Evolutionary conservation across 2,113 vertebrate genomes (phyloP), one percentile per base, ranked within the genome.

Genomic region (Syngnathoides biaculeatus): DNA sequence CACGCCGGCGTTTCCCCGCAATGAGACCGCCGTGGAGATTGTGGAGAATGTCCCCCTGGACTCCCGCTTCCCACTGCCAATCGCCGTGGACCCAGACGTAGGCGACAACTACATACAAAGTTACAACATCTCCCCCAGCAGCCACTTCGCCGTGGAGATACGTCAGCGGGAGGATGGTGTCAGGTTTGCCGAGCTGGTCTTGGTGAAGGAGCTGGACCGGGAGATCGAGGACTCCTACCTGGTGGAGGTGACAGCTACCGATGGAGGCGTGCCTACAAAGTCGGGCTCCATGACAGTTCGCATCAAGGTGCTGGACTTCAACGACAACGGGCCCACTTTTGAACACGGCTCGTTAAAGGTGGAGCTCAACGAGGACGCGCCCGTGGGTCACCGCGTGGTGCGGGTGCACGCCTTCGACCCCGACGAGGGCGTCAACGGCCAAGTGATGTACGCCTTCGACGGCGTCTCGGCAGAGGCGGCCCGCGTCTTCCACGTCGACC

Each of bases 241-340:
- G 0, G 45, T 93, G 15, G 65, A 90, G 47, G 86, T 93, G 20
- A 90, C 72, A 1, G 93, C 86, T 0, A 58, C 30, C 2, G 93
- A 89, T 0, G 68, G 89, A 10, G 92, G 92, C 20, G 38, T 0
- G 0, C 78, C 86, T 17, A 48, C 81, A 8, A 70, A 63, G 69
- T 88, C 84, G 0, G 90, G 91, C 0, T 86, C 86, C 0, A 84
- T 89, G 65, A 78, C 71, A 0, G 82, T 93, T 2, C 19, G 78
- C 5, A 78, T 93, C 50, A 87, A 77, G 74, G 91, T 93, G 45
- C 53, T 92, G 74, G 92, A 93, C 71, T 91, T 77, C 13, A 93
- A 93, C 14, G 92, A 93, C 74, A 93, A 93, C 86, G 91, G 90
- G 50, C 92, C 92, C 2, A 84, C 79, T 0, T 93, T 93, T 65